Evolutionary conservation across 2,888 invertebrate genomes (phyloP), one percentile per base, ranked within the genome.

Genomic region (Apamea anceps): DNA sequence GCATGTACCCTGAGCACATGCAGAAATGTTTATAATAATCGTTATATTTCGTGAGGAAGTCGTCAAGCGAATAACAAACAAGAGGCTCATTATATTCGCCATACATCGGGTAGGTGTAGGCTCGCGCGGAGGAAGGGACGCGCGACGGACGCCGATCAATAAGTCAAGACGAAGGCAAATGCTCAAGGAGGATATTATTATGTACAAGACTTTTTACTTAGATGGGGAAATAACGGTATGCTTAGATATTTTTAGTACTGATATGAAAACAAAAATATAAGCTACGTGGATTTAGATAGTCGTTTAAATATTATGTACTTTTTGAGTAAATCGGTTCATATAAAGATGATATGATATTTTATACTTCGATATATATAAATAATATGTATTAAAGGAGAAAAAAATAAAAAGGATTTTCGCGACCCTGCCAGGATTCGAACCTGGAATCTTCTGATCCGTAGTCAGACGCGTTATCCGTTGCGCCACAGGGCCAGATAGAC

Each of bases 371-470:
- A 42, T 6, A 37, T 0, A 21, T 48, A 67, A 18, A 32, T 51
- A 80, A 13, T 25, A 8, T n/a, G 1, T 32, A 63, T 12, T 4
- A 5, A 3, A 25, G 10, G 42, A 7, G 51, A 66, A 66, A 76
- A 74, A 84, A 76, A 71, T 25, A 12, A 78, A 86, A 86, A 82
- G 10, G 1, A 0, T 3, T 0, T 18, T 21, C 0, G 88, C 97
- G 97, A 97, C 97, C 97, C 96, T 97, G 97, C 97, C 97, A 97
- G 97, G 97, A 97, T 97, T 97, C 97, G 97, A 97, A 97, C 97
- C 97, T 97, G 97, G 97, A 97, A 97, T 97, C 97, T 97, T 97
- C 97, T 97, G 97, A 97, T 97, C 97, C 97, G 97, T 97, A 97
- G 97, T 97, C 97, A 97, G 97, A 97, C 97, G 97, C 97, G 97